Percentiles rank a stretch among this genome's conserved stretches.
Evolutionary conservation across 2,888 invertebrate genomes (phyloP).

Genomic region (Stenurella melanura): DNA sequence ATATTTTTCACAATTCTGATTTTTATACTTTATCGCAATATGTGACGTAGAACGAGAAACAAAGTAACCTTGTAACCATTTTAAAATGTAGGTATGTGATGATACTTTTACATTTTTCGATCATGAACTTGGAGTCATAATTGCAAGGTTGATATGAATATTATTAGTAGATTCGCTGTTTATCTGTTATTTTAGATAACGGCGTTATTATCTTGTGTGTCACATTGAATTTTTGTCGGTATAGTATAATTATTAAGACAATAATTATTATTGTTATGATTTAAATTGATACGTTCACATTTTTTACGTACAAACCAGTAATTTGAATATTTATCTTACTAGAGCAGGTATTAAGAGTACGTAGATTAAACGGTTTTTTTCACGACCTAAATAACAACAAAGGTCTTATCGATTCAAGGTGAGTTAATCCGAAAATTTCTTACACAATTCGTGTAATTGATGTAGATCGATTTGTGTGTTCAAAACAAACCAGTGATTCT

Average conservation of each 20-base stretch:
- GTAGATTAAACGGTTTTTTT: too few relatives aligned
- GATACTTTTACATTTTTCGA: constrained; percentile 35
- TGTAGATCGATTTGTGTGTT: too few relatives aligned
- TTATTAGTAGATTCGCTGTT: neutral
- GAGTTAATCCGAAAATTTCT: too few relatives aligned
- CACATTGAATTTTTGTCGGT: too few relatives aligned
- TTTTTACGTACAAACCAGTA: neutral
- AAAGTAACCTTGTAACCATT: constrained; percentile 33
- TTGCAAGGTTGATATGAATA: constrained; percentile 27
- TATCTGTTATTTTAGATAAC: constrained; percentile 7
- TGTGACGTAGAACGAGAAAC: constrained; percentile 6
- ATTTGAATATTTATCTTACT: too few relatives aligned
- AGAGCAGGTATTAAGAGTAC: too few relatives aligned
- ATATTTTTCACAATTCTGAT: constrained; percentile 30
- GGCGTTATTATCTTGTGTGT: neutral
- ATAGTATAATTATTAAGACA: neutral
- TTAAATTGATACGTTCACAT: neutral
- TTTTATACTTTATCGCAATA: constrained; percentile 30
- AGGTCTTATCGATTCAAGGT: too few relatives aligned
- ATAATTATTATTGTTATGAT: neutral
- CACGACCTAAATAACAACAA: too few relatives aligned
- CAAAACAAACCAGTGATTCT: too few relatives aligned
- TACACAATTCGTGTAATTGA: too few relatives aligned
- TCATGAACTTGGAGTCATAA: constrained; percentile 30
- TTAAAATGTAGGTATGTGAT: constrained; percentile 11